Base-by-base conservation (phyloP, 2,888 invertebrate genomes). In the Rotaria sp. region DNA sequence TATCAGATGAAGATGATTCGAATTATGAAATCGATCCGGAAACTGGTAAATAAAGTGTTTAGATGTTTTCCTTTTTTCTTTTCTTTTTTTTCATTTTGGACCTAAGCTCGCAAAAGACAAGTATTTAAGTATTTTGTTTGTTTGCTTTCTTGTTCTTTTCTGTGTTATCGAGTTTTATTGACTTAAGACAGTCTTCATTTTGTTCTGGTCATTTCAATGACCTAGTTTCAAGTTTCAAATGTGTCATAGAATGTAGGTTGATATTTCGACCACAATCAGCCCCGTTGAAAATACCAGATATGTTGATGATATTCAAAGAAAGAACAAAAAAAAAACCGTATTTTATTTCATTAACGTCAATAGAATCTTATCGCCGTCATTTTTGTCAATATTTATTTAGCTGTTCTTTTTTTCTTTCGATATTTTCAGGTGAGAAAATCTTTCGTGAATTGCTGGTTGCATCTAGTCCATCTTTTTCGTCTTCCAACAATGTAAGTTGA, bases 361-460 rank as follows among this genome's bases (percentile, higher is more conserved):
- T 3, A 59, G 11, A 1, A 1, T 18, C 35, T 67, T 67, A 67
- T 67, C 67, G 5, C 7, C 67, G 67, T 67, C 67, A 67, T 67
- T 15, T 35, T 3, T 67, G 35, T 67, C 67, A 67, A 67, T 67
- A 67, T 67, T 67, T 67, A 67, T 67, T 18, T 67, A 67, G 67
- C 67, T 67, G 67, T 38, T 21, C 67, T 67, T 67, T 67, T 67
- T n/a, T 59, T 59, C 57, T n/a, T 59, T 59, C 3, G 30, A 59
- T 59, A 59, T 59, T 59, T 59, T 67, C 35, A 67, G 67, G 67
- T 67, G 67, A 67, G 67, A 67, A 67, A 67, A 67, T 38, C 67
- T 67, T 67, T 67, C 35, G 35, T 21, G 67, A 35, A 35, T 35
- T 67, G 67, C 21, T 35, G 18, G 7, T 67, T 67, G 35, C 35